Evolutionary conservation across 23 tunicate species (phyloP), one percentile per base, ranked within the genome.

Genomic region (Oikopleura albicans): DNA sequence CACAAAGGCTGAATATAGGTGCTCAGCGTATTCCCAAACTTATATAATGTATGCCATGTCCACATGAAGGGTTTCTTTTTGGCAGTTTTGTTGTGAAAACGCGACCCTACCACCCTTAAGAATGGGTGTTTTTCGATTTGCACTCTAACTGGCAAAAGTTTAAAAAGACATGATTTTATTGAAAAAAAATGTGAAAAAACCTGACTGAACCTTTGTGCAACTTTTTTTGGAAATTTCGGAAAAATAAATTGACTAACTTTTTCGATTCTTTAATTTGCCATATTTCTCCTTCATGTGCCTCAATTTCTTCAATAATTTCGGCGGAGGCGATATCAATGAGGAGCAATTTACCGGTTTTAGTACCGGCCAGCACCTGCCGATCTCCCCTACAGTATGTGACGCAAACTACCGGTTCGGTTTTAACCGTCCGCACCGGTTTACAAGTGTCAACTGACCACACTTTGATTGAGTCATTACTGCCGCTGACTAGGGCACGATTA

Each of bases 271-370:
- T 49, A 8, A 49, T 49, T 49, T 49, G 59, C 59, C 59, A 49
- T 8, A 49, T 49, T 49, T 49, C 59, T 49, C 59, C 59, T 49
- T 49, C 59, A 22, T 49, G 59, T 22, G 59, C 59, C 22, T 49
- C 59, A 8, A 8, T 49, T 22, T 49, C 59, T 22, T 49, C 59
- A 8, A 49, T 2, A 85, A 35, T 66, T 36, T 0, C 59, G 85
- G 91, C 97, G 49, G 97, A 91, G 1, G 92, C 91, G 40, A 91
- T 75, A 75, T 92, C 93, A 86, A 87, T 87, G 1, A 92, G 63
- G 84, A 89, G 90, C 8, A 93, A 40, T 0, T 79, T 39, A 39
- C 98, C 98, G 8, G 75, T 84, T 76, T 86, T 84, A 33, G 98
- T 93, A 40, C 95, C 98, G 31, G 88, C 2, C n/a, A 93, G 0